Evolutionary conservation across 2,113 vertebrate species (phyloP).

Genomic region (Ictalurus punctatus): DNA sequence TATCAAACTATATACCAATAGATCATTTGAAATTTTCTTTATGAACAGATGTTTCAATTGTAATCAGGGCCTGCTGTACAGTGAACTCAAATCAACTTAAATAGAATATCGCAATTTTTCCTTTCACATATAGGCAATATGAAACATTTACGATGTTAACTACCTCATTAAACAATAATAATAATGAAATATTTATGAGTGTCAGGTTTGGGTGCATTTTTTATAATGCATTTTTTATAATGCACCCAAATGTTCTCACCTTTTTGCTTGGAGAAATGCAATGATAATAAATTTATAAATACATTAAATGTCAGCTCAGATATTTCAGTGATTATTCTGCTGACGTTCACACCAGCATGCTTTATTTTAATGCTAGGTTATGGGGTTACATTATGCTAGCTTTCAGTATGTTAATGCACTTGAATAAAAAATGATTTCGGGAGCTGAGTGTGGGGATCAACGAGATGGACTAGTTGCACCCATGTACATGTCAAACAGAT

Average conservation of each 20-base stretch:
- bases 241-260: conserved; percentile 15
- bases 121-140: background rate
- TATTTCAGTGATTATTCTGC: background rate
- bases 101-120: background rate
- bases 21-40: background rate
- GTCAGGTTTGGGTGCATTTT: background rate
- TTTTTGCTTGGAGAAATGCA: conserved; percentile 9
- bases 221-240: background rate
- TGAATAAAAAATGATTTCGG: conserved; percentile 61
- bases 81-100: background rate
- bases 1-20: conserved; percentile 2
- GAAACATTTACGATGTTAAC: background rate
- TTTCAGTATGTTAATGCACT: conserved; percentile 68
- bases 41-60: background rate
- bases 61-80: background rate
- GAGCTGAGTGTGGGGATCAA: conserved; percentile 62
- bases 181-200: conserved; percentile 3
- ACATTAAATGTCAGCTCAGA: conserved; percentile 5
- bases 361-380: conserved; percentile 50
- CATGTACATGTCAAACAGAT: conserved; percentile 59
- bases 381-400: conserved; percentile 57
- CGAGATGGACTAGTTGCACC: conserved; percentile 67
- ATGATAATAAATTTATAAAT: conserved; percentile 8
- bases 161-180: background rate
- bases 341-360: background rate